Percentiles rank a stretch among this genome's conserved stretches.
phyloP scores from a whole-genome alignment of 53 echinoderm and acorn worm genomes.

The Apostichopus leukothele region DNA sequence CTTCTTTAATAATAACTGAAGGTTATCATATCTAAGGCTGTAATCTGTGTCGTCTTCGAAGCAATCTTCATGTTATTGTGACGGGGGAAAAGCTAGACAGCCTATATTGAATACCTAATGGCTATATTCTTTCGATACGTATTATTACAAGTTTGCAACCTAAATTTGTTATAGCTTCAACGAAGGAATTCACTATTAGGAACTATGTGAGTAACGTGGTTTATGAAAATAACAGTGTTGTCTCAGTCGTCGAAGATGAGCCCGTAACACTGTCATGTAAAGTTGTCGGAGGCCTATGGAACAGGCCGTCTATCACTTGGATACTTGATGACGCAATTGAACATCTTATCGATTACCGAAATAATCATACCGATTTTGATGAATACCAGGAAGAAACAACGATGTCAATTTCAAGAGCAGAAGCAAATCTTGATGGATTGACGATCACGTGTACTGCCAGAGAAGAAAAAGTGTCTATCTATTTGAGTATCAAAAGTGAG shows the following conservation, averaged over 20 bases:
- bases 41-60: too few relatives aligned
- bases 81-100: too few relatives aligned
- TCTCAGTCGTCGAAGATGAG: neutral
- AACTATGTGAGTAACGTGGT: neutral
- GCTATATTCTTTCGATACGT: too few relatives aligned
- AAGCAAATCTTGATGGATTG: neutral
- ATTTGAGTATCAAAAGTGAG: neutral
- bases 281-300: neutral
- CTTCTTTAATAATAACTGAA: too few relatives aligned
- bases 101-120: too few relatives aligned
- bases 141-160: too few relatives aligned
- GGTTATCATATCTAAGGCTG: too few relatives aligned
- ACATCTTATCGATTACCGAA: neutral
- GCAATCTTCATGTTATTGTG: too few relatives aligned
- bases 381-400: neutral
- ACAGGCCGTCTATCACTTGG: neutral
- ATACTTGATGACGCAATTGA: neutral
- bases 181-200: neutral
- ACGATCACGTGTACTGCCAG: neutral
- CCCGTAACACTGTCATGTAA: neutral
- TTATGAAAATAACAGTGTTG: slow-evolving; percentile 2
- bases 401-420: neutral
- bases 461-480: neutral
- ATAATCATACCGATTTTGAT: neutral
- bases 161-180: neutral